Conservation (phyloP, 2,797 vertebrate species). For the Agapornis canus region DNA sequence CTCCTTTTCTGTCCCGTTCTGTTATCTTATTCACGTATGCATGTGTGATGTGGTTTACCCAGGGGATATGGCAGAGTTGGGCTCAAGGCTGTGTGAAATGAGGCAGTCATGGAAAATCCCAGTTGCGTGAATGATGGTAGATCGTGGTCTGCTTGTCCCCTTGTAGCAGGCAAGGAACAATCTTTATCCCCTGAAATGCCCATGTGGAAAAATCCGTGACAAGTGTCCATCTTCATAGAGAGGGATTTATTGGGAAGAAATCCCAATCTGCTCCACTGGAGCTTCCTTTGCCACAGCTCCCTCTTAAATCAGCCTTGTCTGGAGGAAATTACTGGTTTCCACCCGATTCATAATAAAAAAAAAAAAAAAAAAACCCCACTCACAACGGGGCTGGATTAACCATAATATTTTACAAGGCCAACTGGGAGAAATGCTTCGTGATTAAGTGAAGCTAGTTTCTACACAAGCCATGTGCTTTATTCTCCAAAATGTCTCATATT, state of each 20-base stretch:
- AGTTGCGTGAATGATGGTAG: rapidly evolving
- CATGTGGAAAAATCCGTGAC: neutral
- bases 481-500: neutral
- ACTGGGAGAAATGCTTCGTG: neutral
- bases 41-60: neutral
- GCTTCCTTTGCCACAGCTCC: neutral
- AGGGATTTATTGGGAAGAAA: neutral
- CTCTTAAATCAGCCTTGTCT: neutral
- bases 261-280: neutral
- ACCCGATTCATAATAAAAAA: constrained; percentile 42
- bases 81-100: neutral
- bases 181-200: neutral
- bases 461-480: neutral
- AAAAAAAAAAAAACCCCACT: constrained; percentile 1
- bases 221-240: neutral
- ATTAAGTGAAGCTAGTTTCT: neutral
- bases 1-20: neutral
- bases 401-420: constrained; percentile 28
- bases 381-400: constrained; percentile 18
- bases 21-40: rapidly evolving
- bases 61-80: neutral
- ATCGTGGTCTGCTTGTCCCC: neutral
- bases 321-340: constrained; percentile 29
- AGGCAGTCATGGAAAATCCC: neutral
- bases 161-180: neutral